A percentile compares a stretch with the other conserved stretches of the same genome.
Evolutionary conservation across 2,888 invertebrate species (phyloP).

Genomic region (Chaetoderma sp.): DNA sequence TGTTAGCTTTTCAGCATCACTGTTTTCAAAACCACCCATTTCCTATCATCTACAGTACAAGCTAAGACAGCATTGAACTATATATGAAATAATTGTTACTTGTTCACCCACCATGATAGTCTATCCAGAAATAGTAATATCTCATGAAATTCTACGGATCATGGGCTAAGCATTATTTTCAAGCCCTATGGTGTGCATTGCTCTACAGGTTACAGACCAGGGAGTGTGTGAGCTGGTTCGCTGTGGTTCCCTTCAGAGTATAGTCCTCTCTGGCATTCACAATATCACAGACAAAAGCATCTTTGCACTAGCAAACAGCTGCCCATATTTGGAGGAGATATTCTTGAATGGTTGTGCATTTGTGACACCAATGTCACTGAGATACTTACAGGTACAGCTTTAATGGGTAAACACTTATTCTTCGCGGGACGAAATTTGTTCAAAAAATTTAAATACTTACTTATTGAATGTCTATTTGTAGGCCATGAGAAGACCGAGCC

Average conservation of each 20-base stretch:
- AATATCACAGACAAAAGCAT: conserved; percentile 62
- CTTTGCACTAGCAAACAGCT: conserved; percentile 61
- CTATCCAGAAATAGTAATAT: too few species aligned
- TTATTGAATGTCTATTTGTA: too few species aligned
- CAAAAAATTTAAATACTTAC: not conserved
- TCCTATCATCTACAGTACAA: too few species aligned
- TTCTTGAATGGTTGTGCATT: conserved; percentile 62
- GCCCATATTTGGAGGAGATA: conserved; percentile 60
- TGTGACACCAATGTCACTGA: conserved; percentile 55
- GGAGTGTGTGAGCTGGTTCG: conserved; percentile 56
- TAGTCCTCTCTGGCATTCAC: conserved; percentile 59
- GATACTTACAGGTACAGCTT: conserved; percentile 55
- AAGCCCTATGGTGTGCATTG: not conserved
- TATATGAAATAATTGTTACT: too few species aligned
- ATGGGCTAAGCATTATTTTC: too few species aligned
- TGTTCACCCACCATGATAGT: too few species aligned
- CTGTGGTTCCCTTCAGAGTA: conserved; percentile 48
- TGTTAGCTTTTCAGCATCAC: too few species aligned
- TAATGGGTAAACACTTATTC: not conserved
- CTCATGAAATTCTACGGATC: too few species aligned
- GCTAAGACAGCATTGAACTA: too few species aligned
- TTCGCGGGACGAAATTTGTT: not conserved
- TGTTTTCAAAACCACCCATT: too few species aligned
- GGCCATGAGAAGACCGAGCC: too few species aligned
- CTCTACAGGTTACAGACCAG: conserved; percentile 57